Percentiles rank a stretch among this genome's conserved stretches.
These are phyloP conservation scores for Hetaerina americana DNA, from an alignment of 1,140 invertebrate species.

Conservation along the genomic window DNA sequence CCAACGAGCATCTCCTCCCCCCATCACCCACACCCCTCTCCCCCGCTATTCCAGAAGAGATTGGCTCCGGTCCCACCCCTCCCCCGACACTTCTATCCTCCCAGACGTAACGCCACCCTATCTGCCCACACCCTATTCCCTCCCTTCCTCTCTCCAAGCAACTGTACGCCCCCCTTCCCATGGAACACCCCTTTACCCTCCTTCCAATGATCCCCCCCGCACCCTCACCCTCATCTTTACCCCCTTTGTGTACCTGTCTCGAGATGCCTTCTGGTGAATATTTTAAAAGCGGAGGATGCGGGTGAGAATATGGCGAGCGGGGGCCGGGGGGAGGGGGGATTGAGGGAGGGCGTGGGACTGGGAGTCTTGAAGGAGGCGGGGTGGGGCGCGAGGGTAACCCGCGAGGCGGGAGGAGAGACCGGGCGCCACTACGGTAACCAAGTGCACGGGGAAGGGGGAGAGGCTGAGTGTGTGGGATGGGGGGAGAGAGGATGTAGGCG, in stretches of 20 bases:
- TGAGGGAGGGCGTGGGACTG: background rate
- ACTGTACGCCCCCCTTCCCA: too few relatives aligned
- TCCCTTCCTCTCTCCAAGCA: too few relatives aligned
- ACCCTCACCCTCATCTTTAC: background rate
- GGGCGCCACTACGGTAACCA: background rate
- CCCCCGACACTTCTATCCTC: too few relatives aligned
- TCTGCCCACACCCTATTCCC: too few relatives aligned
- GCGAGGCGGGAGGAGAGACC: background rate
- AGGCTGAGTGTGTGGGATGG: background rate
- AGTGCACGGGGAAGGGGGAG: background rate
- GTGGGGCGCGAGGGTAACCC: background rate
- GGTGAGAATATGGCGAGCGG: background rate
- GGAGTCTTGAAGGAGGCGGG: background rate
- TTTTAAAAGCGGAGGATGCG: background rate
- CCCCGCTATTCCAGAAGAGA: background rate
- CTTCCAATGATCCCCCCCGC: background rate
- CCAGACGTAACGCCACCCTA: too few relatives aligned
- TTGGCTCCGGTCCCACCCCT: background rate
- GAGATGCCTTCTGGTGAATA: background rate
- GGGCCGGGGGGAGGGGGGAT: background rate
- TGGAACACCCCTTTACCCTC: too few relatives aligned
- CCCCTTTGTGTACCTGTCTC: background rate
- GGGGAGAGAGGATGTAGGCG: background rate
- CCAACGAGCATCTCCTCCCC: background rate
- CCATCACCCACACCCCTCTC: background rate